Evolutionary conservation across 2,888 invertebrate genomes (phyloP), one percentile per base, ranked within the genome.

Genomic region (Erebia ligea): DNA sequence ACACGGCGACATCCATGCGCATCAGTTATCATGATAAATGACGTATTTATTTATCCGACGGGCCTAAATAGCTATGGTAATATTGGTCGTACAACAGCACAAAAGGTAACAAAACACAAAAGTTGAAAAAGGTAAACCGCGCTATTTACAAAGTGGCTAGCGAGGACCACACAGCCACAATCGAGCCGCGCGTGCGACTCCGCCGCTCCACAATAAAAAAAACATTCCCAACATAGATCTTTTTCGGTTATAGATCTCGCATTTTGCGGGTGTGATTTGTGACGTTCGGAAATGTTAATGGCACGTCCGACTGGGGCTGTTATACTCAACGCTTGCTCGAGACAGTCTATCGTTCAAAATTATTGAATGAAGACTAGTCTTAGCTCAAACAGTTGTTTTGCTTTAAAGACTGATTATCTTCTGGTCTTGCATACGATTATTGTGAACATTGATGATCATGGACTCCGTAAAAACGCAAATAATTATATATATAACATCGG

Each of bases 101-200:
- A 93, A 93, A 93, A 93, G 92, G 93, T 92, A 92, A 93, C 93
- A 93, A 93, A 93, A 93, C 93, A 93, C 91, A 92, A 92, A 92
- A 92, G 92, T 93, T 90, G 92, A 92, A 93, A 92, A 93, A 93
- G 92, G 92, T 91, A 92, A 92, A 93, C 92, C 93, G 93, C 93
- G 92, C 91, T 93, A 93, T 93, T 93, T 93, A 93, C 93, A 93
- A 93, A 93, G 92, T 92, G 93, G 92, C 92, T 89, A 90, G 92
- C 90, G 91, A 86, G 91, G 92, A 92, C 92, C 93, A 92, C 92
- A 92, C 93, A 92, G 88, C 87, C 90, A 90, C 92, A 93, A 92
- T 92, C 91, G 91, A 84, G 88, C 92, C 93, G 92, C 92, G 92
- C 92, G 93, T 92, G 92, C 93, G 91, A 89, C 91, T 87, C 85